These are phyloP conservation scores for Thalassophryne amazonica DNA, from an alignment of 2,797 vertebrate genomes.

Conservation along the genomic window DNA sequence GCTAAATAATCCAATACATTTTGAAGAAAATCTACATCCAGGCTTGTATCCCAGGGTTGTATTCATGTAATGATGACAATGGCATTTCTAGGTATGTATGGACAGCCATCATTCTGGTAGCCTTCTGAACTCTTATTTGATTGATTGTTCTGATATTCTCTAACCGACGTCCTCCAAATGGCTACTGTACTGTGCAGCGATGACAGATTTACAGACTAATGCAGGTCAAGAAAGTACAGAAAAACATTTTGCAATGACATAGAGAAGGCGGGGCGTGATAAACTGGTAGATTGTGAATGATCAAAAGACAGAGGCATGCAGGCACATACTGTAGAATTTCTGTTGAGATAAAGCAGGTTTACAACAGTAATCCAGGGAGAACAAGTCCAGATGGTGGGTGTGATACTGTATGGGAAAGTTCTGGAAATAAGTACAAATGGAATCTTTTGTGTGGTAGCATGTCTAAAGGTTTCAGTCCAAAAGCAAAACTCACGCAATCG, in stretches of 20 bases:
- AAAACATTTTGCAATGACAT: slow-evolving; percentile 7
- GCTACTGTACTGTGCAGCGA: slow-evolving; percentile 33
- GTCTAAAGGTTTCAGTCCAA: no score
- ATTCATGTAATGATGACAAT: slow-evolving; percentile 43
- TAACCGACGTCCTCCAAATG: background rate
- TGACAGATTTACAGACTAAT: slow-evolving; percentile 47
- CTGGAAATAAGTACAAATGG: no score
- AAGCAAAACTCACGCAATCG: no score
- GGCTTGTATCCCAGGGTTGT: no score
- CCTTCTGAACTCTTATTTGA: slow-evolving; percentile 22
- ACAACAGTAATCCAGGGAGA: slow-evolving; percentile 7
- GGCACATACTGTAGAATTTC: slow-evolving; percentile 35
- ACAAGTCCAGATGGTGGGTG: background rate
- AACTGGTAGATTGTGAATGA: slow-evolving; percentile 34
- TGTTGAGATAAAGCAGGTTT: slow-evolving; percentile 31
- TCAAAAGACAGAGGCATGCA: slow-evolving; percentile 36
- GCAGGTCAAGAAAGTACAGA: slow-evolving; percentile 20
- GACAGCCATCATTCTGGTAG: slow-evolving; percentile 39
- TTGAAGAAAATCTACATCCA: no score
- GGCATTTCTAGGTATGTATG: slow-evolving; percentile 36
- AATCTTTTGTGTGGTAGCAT: no score
- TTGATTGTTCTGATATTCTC: slow-evolving; percentile 9
- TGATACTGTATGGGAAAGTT: no score
- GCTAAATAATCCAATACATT: no score
- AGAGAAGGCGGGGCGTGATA: background rate